These are phyloP conservation scores for Drosophila atroscutellata DNA, from an alignment of 2,888 invertebrate species.

Conservation along the genomic window DNA sequence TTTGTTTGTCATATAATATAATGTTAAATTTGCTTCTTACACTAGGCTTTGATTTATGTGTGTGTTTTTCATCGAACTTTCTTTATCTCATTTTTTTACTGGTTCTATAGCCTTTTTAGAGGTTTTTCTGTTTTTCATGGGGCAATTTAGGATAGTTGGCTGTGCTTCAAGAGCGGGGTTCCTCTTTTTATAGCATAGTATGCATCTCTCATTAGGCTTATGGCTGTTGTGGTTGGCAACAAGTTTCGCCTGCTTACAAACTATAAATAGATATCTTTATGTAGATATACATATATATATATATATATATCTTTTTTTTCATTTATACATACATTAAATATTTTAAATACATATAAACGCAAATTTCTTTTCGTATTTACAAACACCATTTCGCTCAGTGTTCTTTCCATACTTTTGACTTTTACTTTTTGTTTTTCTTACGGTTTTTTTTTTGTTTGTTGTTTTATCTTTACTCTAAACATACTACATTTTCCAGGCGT, in stretches of 20 bases:
- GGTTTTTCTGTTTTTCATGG: not conserved
- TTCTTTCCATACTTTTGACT: conserved; percentile 8
- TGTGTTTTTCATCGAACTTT: not conserved
- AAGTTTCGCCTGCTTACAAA: conserved; percentile 32
- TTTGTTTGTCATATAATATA: conserved; percentile 8
- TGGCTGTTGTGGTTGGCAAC: conserved; percentile 51
- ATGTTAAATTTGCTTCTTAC: conserved; percentile 33
- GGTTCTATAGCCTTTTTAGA: conserved; percentile 11
- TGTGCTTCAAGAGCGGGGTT: conserved; percentile 24
- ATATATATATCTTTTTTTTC: not conserved
- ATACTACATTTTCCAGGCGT: conserved; percentile 15
- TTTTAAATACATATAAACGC: conserved; percentile 60
- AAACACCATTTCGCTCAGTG: conserved; percentile 18
- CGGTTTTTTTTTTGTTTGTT: not conserved
- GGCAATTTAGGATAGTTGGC: conserved; percentile 18
- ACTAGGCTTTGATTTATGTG: conserved; percentile 44
- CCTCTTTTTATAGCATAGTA: conserved; percentile 10
- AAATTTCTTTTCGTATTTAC: conserved; percentile 46
- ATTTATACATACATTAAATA: conserved; percentile 29
- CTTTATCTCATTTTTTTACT: not conserved
- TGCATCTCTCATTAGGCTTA: conserved; percentile 51
- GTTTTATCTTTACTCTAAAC: conserved; percentile 13
- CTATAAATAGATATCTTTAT: conserved; percentile 28
- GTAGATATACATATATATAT: conserved; percentile 9
- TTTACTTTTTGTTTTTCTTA: conserved; percentile 6